phyloP scores from a whole-genome alignment of 2,888 invertebrate species.

The Petrolisthes manimaculis region DNA sequence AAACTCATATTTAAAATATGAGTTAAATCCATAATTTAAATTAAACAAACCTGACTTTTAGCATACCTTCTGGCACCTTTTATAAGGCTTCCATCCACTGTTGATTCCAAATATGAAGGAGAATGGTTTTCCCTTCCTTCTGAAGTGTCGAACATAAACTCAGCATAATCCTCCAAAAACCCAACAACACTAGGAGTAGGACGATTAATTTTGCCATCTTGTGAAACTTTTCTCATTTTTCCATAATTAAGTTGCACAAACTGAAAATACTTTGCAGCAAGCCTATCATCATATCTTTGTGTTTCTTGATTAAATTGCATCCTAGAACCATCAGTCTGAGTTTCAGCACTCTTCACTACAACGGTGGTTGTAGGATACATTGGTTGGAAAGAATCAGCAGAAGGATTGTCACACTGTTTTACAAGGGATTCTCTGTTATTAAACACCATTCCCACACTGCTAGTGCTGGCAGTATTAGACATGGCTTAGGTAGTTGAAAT shows the following conservation, averaged over 20 bases:
- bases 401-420: too few species aligned
- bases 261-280: too few species aligned
- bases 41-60: neutral
- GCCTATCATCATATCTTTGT: too few species aligned
- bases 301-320: too few species aligned
- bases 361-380: too few species aligned
- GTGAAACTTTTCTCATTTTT: neutral
- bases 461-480: too few species aligned
- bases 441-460: too few species aligned
- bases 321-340: too few species aligned
- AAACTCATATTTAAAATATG: neutral
- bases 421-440: too few species aligned
- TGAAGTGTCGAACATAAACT: conserved; percentile 24
- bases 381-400: too few species aligned
- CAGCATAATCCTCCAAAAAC: conserved; percentile 42
- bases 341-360: too few species aligned
- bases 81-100: conserved; percentile 46
- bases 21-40: neutral
- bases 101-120: conserved; percentile 36
- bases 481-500: too few species aligned
- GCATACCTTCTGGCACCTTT: conserved; percentile 39
- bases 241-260: conserved; percentile 4
- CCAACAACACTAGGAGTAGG: conserved; percentile 32
- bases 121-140: conserved; percentile 16
- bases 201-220: conserved; percentile 1